Conservation (phyloP, 2,888 invertebrate genomes). For the Rugalucina vietnamica region DNA sequence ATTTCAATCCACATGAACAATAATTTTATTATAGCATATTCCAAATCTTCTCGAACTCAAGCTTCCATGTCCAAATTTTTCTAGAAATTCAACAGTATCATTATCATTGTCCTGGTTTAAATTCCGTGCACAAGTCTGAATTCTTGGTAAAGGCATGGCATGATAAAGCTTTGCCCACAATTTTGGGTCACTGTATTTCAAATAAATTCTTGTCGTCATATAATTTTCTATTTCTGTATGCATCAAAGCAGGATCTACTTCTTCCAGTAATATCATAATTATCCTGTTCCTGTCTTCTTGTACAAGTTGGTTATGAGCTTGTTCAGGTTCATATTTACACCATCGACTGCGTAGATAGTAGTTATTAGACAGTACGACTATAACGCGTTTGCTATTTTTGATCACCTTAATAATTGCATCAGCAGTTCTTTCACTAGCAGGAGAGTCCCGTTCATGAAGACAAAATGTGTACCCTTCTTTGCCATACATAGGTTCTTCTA, state of each 20-base stretch:
- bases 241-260: slow-evolving; percentile 91
- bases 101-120: too few relatives aligned
- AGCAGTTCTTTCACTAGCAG: slow-evolving; percentile 86
- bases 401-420: slow-evolving; percentile 95
- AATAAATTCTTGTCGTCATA: slow-evolving; percentile 23
- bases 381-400: slow-evolving; percentile 92
- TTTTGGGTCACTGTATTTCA: background rate
- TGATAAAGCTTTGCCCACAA: slow-evolving; percentile 3
- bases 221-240: slow-evolving; percentile 26
- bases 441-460: slow-evolving; percentile 74
- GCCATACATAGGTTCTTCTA: slow-evolving; percentile 91
- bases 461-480: slow-evolving; percentile 84
- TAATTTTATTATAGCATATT: too few relatives aligned
- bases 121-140: too few relatives aligned
- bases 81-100: too few relatives aligned
- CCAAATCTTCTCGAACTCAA: too few relatives aligned
- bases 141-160: slow-evolving; percentile 3
- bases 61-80: too few relatives aligned
- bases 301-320: slow-evolving; percentile 91
- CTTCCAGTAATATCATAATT: slow-evolving; percentile 92
- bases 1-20: too few relatives aligned
- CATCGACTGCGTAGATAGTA: slow-evolving; percentile 96
- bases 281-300: slow-evolving; percentile 91
- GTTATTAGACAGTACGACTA: slow-evolving; percentile 94
- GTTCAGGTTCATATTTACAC: slow-evolving; percentile 95